These are phyloP conservation scores for Clamator glandarius DNA, from an alignment of 2,797 vertebrate genomes.

Conservation along the genomic window DNA sequence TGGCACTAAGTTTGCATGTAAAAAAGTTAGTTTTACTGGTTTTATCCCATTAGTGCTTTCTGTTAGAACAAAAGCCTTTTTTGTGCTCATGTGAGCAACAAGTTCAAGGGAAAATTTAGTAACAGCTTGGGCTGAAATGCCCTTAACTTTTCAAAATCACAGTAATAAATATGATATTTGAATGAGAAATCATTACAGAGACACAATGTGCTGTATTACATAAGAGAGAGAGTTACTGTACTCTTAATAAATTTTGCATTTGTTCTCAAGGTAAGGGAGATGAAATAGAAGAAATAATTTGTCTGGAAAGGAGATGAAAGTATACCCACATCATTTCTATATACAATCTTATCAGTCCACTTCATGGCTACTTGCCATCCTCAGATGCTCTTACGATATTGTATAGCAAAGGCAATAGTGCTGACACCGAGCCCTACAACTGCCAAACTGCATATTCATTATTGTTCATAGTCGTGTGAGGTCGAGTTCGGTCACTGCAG, in stretches of 20 bases:
- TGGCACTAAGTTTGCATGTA: neutral
- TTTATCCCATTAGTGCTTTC: neutral
- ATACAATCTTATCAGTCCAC: neutral
- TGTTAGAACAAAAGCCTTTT: slow-evolving; percentile 30
- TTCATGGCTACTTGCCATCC: slow-evolving; percentile 5
- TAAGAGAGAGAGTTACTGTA: neutral
- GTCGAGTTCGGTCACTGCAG: slow-evolving; percentile 10
- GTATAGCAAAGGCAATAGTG: slow-evolving; percentile 12
- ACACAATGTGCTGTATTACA: neutral
- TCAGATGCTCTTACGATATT: slow-evolving; percentile 16
- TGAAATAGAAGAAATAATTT: slow-evolving; percentile 19
- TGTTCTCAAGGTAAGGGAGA: slow-evolving; percentile 29
- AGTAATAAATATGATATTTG: neutral
- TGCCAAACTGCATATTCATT: slow-evolving; percentile 52
- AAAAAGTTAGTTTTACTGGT: neutral
- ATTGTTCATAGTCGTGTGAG: slow-evolving; percentile 30
- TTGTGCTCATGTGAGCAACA: neutral
- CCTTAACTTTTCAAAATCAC: slow-evolving; percentile 12
- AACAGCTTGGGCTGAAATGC: neutral
- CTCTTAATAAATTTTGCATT: slow-evolving; percentile 26
- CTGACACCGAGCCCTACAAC: slow-evolving; percentile 6
- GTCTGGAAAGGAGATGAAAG: neutral
- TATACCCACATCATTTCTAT: neutral
- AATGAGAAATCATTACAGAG: slow-evolving; percentile 10
- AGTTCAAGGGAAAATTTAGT: slow-evolving; percentile 6